Percentiles rank a stretch among this genome's conserved stretches.
phyloP scores from a whole-genome alignment of 2,888 invertebrate genomes.

The Ophioninae sp. region DNA sequence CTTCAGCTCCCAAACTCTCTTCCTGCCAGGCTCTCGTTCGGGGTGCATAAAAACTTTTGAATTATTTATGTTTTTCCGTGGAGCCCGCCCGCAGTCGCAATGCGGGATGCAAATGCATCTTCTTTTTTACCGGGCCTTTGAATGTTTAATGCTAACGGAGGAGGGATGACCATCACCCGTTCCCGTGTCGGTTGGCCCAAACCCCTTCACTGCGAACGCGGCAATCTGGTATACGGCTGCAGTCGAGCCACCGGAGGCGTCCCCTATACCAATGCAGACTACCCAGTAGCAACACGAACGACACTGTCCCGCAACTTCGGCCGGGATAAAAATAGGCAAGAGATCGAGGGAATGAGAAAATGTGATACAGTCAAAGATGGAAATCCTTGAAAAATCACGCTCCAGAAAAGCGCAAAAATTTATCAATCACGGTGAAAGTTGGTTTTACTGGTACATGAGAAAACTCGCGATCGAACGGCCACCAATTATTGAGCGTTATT shows the following conservation, averaged over 20 bases:
- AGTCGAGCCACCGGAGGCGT: slow-evolving; percentile 25
- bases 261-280: slow-evolving; percentile 48
- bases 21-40: slow-evolving; percentile 54
- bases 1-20: slow-evolving; percentile 40
- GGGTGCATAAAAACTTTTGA: slow-evolving; percentile 77
- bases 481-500: neutral
- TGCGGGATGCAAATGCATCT: slow-evolving; percentile 78
- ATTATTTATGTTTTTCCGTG: slow-evolving; percentile 79
- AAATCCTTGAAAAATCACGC: slow-evolving; percentile 60
- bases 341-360: slow-evolving; percentile 27
- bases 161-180: slow-evolving; percentile 52
- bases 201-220: slow-evolving; percentile 54
- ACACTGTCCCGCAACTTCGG: slow-evolving; percentile 36
- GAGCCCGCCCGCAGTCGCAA: slow-evolving; percentile 71
- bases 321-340: slow-evolving; percentile 32
- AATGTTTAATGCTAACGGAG: slow-evolving; percentile 76
- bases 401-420: slow-evolving; percentile 60
- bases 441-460: slow-evolving; percentile 28
- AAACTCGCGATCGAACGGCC: slow-evolving; percentile 24
- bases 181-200: slow-evolving; percentile 41
- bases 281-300: slow-evolving; percentile 49
- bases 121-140: slow-evolving; percentile 77
- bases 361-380: slow-evolving; percentile 5
- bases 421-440: slow-evolving; percentile 25
- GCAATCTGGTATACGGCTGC: slow-evolving; percentile 52